Evolutionary conservation across 2,888 invertebrate genomes (phyloP).

Genomic region (Eucera pruinosa): DNA sequence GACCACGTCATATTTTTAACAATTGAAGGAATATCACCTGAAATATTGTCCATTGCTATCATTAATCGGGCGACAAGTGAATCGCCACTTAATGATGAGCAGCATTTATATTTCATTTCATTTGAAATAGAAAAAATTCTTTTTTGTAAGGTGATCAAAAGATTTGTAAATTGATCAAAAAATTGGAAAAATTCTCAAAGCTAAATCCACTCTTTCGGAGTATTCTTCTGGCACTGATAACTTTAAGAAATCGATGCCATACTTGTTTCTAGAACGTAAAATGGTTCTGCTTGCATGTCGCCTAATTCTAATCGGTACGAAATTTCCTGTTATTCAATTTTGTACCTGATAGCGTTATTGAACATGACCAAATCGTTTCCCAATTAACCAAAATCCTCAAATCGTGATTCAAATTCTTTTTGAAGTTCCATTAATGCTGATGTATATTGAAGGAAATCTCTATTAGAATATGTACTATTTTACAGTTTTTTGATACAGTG

Average conservation of each 20-base stretch:
- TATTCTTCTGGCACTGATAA: neutral
- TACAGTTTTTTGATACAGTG: neutral
- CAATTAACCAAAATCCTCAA: neutral
- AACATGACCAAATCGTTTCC: neutral
- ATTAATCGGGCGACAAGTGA: no score
- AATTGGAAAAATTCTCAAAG: neutral
- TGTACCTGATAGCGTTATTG: neutral
- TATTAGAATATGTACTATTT: neutral
- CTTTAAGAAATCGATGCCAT: neutral
- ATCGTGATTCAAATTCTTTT: slow-evolving; percentile 3
- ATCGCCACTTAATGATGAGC: neutral
- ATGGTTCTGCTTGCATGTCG: neutral
- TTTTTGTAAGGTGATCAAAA: no score
- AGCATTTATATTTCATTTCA: neutral
- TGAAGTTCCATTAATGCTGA: neutral
- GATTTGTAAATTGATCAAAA: neutral
- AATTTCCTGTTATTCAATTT: slow-evolving; percentile 1
- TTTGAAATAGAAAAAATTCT: neutral
- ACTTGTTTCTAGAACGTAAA: neutral
- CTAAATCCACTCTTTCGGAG: neutral
- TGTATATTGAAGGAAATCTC: neutral
- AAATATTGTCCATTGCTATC: no score
- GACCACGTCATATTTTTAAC: neutral
- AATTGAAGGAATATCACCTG: slow-evolving; percentile 2
- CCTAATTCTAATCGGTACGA: neutral